Base-by-base conservation (phyloP, 2,888 invertebrate species). In the Dryadula phaetusa region DNA sequence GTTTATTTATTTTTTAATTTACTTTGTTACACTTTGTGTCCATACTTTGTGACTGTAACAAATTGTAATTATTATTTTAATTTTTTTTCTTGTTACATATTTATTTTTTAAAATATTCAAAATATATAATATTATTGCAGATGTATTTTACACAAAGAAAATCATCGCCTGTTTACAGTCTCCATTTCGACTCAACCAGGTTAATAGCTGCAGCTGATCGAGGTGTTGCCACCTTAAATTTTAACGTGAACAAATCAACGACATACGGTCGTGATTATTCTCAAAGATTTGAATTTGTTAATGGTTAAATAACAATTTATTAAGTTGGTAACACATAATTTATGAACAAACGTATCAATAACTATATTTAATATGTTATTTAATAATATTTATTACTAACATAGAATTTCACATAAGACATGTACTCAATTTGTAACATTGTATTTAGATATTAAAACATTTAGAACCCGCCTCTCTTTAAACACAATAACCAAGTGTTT, bases 131-230 rank as follows among this genome's bases (percentile, higher is more conserved):
- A 25, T 22, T 16, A 68, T 88, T 88, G 61, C 85, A 92, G 92
- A 85, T 92, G 78, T 92, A 86, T 75, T 92, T 88, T 66, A 89
- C 90, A 0, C 88, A 90, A 73, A 85, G 81, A 62, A 84, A 80
- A 66, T 68, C 82, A 0, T 92, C 90, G 12, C 92, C 92, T 3
- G 81, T 92, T 1, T 92, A 92, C 69, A 81, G 90, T 72, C 75
- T 92, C 68, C 89, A 89, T 70, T 92, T 92, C 62, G 87, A 87
- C 72, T 78, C 86, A 1, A 82, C 82, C 2, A 86, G 82, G 67
- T 76, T 92, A 1, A 78, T 92, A 16, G 82, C 90, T 1, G 92
- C 91, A 0, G 83, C 83, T 0, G 92, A 92, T 72, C 79, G 85
- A 1, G 84, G 86, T 34, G 80, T 91, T 1, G 82, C 84, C 0